A percentile compares a stretch with the other conserved stretches of the same genome.
Evolutionary conservation across 2,888 invertebrate genomes (phyloP).

Genomic region (Drosophila limbata): DNA sequence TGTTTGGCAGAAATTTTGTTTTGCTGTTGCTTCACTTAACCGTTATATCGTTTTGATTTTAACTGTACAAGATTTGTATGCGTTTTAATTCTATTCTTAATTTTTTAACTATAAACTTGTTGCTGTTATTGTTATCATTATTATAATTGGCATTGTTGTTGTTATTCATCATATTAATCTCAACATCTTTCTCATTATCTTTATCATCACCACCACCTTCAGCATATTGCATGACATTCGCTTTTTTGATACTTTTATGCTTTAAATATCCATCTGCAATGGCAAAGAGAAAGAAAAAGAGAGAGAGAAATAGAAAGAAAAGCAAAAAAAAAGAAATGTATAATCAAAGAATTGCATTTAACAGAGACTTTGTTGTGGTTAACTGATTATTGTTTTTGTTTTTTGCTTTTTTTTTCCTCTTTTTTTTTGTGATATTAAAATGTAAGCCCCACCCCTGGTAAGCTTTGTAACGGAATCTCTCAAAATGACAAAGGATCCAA

Average conservation of each 20-base stretch:
- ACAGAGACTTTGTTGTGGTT: constrained; percentile 27
- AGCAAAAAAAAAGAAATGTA: constrained; percentile 65
- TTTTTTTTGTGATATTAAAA: constrained; percentile 1
- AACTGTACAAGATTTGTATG: constrained; percentile 84
- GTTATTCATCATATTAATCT: constrained; percentile 31
- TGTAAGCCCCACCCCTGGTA: not conserved
- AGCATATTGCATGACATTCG: constrained; percentile 64
- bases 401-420: constrained; percentile 23
- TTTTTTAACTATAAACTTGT: constrained; percentile 79
- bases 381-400: constrained; percentile 21
- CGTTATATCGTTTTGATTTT: constrained; percentile 42
- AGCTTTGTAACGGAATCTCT: constrained; percentile 5
- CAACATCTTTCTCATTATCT: constrained; percentile 38
- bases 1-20: constrained; percentile 7
- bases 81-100: constrained; percentile 83
- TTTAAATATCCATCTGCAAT: constrained; percentile 83
- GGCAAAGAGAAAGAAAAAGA: constrained; percentile 54
- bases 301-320: constrained; percentile 62
- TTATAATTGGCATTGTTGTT: constrained; percentile 32
- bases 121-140: constrained; percentile 37
- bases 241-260: constrained; percentile 74
- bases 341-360: constrained; percentile 58
- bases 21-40: constrained; percentile 25
- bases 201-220: constrained; percentile 43
- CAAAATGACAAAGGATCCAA: constrained; percentile 6